A percentile compares a stretch with the other conserved stretches of the same genome.
These are phyloP conservation scores for Polypedilum pembai DNA, from an alignment of 1,140 invertebrate species.

Conservation along the genomic window DNA sequence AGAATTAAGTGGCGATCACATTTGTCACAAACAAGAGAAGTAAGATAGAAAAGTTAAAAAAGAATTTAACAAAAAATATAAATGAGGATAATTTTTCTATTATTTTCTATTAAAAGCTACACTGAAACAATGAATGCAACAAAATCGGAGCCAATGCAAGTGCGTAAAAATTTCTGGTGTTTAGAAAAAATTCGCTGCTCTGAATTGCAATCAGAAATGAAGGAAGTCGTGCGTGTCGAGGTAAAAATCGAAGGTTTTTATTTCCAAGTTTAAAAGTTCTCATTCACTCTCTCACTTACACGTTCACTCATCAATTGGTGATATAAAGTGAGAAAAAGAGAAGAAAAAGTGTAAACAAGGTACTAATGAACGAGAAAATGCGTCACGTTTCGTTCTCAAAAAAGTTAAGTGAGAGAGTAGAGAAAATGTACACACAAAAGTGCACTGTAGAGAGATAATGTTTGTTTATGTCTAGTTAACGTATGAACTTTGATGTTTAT, in stretches of 20 bases:
- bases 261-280: not conserved
- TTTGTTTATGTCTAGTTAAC: too few relatives aligned
- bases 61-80: not conserved
- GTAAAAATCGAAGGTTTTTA: not conserved
- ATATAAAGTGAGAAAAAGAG: too few relatives aligned
- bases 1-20: constrained; percentile 4
- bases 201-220: constrained; percentile 1
- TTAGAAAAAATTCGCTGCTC: constrained; percentile 5
- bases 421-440: too few relatives aligned
- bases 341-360: too few relatives aligned
- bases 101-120: not conserved
- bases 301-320: not conserved
- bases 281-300: not conserved
- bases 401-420: too few relatives aligned
- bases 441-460: too few relatives aligned
- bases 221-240: constrained; percentile 21
- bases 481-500: too few relatives aligned
- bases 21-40: not conserved
- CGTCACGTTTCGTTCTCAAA: too few relatives aligned
- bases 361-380: too few relatives aligned
- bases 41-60: not conserved
- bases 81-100: not conserved
- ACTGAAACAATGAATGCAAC: constrained; percentile 2
- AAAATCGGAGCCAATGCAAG: not conserved
- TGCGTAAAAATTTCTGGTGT: constrained; percentile 18